Percentiles rank a stretch among this genome's conserved stretches.
Evolutionary conservation across 2,113 vertebrate genomes (phyloP).

Genomic region (Hydropotes inermis): DNA sequence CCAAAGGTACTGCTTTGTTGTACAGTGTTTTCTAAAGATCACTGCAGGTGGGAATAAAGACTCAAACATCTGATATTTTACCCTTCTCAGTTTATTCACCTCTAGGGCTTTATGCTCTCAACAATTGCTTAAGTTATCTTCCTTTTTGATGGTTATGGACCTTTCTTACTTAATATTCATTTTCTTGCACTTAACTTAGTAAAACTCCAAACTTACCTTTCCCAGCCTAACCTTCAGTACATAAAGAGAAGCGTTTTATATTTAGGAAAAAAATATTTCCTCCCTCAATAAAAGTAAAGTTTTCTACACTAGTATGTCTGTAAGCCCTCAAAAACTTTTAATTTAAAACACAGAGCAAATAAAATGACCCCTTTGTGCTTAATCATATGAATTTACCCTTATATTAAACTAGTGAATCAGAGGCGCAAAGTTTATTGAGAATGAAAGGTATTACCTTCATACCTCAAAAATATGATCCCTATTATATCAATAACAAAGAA

Average conservation of each 20-base stretch:
- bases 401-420: not conserved
- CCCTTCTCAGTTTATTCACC: not conserved
- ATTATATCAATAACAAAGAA: constrained; percentile 9
- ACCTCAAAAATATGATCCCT: constrained; percentile 34
- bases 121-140: not conserved
- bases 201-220: not conserved
- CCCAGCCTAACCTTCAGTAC: not conserved
- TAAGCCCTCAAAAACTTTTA: not conserved
- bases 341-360: not conserved
- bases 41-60: not conserved
- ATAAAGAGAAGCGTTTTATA: not conserved
- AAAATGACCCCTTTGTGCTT: not conserved
- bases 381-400: not conserved
- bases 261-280: not conserved
- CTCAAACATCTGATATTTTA: not conserved
- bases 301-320: not conserved
- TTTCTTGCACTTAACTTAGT: not conserved
- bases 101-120: not conserved
- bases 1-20: not conserved
- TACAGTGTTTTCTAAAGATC: not conserved
- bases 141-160: not conserved
- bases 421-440: not conserved
- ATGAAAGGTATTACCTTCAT: not conserved
- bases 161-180: not conserved
- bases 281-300: not conserved